Conservation (phyloP, 2,888 invertebrate genomes). For the Dorcus hopei region DNA sequence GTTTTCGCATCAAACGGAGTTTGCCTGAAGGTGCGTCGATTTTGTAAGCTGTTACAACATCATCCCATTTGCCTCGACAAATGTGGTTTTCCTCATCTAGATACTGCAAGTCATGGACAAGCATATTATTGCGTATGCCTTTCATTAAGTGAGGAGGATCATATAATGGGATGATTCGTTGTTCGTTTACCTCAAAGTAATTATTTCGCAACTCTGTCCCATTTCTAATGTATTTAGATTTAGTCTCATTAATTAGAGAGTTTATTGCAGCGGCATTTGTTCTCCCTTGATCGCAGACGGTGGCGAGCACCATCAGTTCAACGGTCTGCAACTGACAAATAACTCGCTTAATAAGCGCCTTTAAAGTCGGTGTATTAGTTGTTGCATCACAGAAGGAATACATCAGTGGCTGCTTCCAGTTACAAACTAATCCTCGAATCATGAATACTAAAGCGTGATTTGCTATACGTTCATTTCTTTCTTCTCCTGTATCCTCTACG, state of each 20-base stretch:
- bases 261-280: conserved; percentile 8
- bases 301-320: conserved; percentile 14
- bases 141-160: too few species aligned
- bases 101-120: too few species aligned
- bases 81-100: too few species aligned
- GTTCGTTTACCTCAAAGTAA: neutral
- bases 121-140: too few species aligned
- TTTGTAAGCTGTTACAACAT: neutral
- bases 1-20: neutral
- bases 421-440: conserved; percentile 1
- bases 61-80: neutral
- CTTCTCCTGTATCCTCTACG: conserved; percentile 4
- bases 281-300: conserved; percentile 22
- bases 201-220: too few species aligned
- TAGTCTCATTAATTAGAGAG: neutral
- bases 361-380: conserved; percentile 4
- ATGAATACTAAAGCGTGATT: conserved; percentile 13
- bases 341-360: conserved; percentile 1
- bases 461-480: neutral
- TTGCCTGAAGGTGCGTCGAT: neutral
- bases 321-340: conserved; percentile 9
- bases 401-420: conserved; percentile 13
- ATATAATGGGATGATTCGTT: neutral
- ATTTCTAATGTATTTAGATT: neutral
- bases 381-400: conserved; percentile 6